Percentiles rank a stretch among this genome's conserved stretches.
Evolutionary conservation across 2,888 invertebrate genomes (phyloP).

Genomic region (Synergus umbraculus): DNA sequence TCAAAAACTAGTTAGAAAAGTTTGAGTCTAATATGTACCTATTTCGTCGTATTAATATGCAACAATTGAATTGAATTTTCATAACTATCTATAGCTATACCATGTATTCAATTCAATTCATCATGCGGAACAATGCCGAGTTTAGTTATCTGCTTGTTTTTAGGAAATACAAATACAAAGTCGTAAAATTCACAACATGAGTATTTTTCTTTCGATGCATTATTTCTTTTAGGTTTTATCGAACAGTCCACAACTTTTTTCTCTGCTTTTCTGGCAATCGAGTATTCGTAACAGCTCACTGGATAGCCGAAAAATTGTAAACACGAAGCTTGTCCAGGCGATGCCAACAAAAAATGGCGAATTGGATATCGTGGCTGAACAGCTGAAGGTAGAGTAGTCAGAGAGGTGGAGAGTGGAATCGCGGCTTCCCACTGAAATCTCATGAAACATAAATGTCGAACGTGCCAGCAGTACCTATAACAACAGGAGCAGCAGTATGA

Average conservation of each 20-base stretch:
- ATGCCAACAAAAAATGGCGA: constrained; percentile 5
- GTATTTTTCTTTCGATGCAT: neutral
- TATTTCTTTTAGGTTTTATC: constrained; percentile 19
- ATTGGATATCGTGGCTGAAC: neutral
- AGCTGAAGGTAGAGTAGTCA: neutral
- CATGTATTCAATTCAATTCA: neutral
- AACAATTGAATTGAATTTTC: neutral
- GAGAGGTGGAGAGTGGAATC: constrained; percentile 34
- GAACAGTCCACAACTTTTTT: constrained; percentile 35
- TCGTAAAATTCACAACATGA: neutral
- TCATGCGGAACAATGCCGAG: no score
- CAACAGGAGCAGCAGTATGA: no score
- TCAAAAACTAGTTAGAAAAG: neutral
- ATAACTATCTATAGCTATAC: neutral
- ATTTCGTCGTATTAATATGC: neutral
- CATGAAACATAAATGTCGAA: constrained; percentile 60
- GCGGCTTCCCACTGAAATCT: constrained; percentile 55
- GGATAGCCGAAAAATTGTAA: constrained; percentile 41
- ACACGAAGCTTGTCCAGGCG: constrained; percentile 31
- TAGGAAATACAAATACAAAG: neutral
- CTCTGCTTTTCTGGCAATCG: constrained; percentile 30
- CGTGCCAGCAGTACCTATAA: constrained; percentile 49
- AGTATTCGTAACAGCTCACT: constrained; percentile 42
- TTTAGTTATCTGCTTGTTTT: neutral
- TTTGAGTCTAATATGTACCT: neutral